Evolutionary conservation across 2,113 vertebrate species (phyloP), one percentile per base, ranked within the genome.

Genomic region (Garra rufa): DNA sequence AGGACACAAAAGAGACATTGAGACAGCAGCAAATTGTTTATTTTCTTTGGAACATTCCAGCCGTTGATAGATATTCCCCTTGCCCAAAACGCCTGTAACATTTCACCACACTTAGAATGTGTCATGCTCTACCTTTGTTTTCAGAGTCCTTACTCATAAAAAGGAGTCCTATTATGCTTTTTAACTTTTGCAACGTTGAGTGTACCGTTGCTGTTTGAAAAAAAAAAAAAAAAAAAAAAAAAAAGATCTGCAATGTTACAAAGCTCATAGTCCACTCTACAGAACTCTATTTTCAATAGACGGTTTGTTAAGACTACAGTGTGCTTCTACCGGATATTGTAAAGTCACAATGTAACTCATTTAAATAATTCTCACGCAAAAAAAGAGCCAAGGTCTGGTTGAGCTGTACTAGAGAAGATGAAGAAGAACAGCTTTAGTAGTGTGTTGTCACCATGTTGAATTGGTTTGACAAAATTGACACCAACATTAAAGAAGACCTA

Each of bases 21-120:
- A 82, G 59, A 57, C 81, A 83, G 84, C 73, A 26, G 24, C 86
- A 87, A 85, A 88, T 91, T 94, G 93, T 95, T 94, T 93, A 93
- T 94, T 94, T 94, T 93, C 88, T 90, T 87, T 89, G 76, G 87
- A 93, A 93, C 93, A 94, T 94, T 94, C 92, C 92, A 90, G 85
- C 81, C 88, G 90, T 90, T 92, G 93, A 93, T 91, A 91, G 90
- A 88, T 92, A 93, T 93, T 94, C 91, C 92, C 92, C 3, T 88
- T 52, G 89, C 92, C 90, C 89, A 85, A 83, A 88, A 69, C 38
- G 34, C 82, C 61, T 46, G 48, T 84, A 79, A 84, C 85, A 92
- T 85, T 92, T 93, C 91, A 92, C 92, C 92, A 94, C 91, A 93
- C 91, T 89, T 79, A 65, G 85, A 89, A 90, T 89, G 70, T 43